Conservation (phyloP, 2,113 vertebrate genomes). For the Colistium nudipinnis region DNA sequence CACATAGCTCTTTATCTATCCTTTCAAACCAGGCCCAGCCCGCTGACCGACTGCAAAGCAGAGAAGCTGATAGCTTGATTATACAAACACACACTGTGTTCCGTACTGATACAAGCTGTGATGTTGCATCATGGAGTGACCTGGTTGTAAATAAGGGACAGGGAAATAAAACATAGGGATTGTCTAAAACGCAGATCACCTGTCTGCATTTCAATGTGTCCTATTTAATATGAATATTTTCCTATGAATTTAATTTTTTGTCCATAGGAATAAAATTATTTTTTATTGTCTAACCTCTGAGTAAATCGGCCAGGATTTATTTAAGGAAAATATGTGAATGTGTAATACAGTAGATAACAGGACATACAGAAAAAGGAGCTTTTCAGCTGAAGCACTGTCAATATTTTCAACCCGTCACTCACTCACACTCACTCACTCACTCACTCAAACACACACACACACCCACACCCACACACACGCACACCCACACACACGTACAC, state of each 20-base stretch:
- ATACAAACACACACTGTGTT: conserved; percentile 42
- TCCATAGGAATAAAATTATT: not conserved
- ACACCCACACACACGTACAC: conserved; percentile 32
- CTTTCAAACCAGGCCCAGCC: conserved; percentile 14
- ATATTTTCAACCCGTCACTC: conserved; percentile 53
- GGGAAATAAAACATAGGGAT: conserved; percentile 36
- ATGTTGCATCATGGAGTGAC: conserved; percentile 39
- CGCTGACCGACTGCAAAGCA: conserved; percentile 28
- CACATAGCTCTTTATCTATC: conserved; percentile 35
- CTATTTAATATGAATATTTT: conserved; percentile 13
- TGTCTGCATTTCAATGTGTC: not conserved
- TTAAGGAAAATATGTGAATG: not conserved
- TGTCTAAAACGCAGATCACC: conserved; percentile 2
- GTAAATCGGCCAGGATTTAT: not conserved
- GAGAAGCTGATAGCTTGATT: conserved; percentile 30
- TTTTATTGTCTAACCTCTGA: not conserved
- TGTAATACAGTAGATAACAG: conserved; percentile 5
- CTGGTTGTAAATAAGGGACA: conserved; percentile 47
- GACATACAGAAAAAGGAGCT: conserved; percentile 12
- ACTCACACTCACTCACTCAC: not conserved
- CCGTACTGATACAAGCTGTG: conserved; percentile 32
- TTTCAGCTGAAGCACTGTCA: conserved; percentile 40
- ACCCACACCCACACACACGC: not conserved
- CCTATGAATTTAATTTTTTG: too few relatives aligned
- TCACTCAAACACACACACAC: conserved; percentile 57